Conservation (phyloP, 2,113 vertebrate genomes). For the Petroica traversi region DNA sequence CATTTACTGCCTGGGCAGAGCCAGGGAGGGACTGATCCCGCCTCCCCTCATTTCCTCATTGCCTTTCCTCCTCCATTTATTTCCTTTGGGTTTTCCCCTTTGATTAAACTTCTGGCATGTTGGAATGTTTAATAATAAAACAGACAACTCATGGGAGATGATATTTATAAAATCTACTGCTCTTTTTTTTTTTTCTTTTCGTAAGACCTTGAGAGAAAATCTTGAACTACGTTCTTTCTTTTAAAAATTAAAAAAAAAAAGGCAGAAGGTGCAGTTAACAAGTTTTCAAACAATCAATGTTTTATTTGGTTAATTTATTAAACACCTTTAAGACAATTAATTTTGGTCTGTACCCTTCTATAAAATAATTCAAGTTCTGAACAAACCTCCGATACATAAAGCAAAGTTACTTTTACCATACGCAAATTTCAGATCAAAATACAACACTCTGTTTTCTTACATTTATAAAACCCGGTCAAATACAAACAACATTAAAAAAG, state of each 20-base stretch:
- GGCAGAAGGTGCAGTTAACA: neutral
- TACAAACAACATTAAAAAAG: conserved; percentile 83
- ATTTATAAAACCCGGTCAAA: conserved; percentile 79
- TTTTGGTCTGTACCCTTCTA: conserved; percentile 79
- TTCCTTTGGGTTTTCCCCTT: conserved; percentile 61
- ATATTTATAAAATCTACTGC: conserved; percentile 30
- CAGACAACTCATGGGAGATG: conserved; percentile 44
- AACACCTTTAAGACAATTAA: conserved; percentile 77
- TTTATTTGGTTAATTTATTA: conserved; percentile 80
- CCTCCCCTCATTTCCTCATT: conserved; percentile 10
- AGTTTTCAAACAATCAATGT: conserved; percentile 69
- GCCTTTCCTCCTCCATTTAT: conserved; percentile 14
- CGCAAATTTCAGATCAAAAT: conserved; percentile 83
- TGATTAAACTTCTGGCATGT: conserved; percentile 47
- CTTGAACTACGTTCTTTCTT: neutral
- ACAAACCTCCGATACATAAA: conserved; percentile 78
- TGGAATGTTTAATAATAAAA: conserved; percentile 46
- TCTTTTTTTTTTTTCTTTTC: neutral
- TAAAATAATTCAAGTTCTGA: conserved; percentile 83
- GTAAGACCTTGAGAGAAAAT: neutral
- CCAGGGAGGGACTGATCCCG: neutral
- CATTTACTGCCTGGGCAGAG: neutral
- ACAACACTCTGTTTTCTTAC: conserved; percentile 80
- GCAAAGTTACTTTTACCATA: conserved; percentile 78
- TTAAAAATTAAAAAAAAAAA: neutral